phyloP scores from a whole-genome alignment of 30 jellyfish, hydroid and myxozoan genomes.

The Aurelia coerulea region DNA sequence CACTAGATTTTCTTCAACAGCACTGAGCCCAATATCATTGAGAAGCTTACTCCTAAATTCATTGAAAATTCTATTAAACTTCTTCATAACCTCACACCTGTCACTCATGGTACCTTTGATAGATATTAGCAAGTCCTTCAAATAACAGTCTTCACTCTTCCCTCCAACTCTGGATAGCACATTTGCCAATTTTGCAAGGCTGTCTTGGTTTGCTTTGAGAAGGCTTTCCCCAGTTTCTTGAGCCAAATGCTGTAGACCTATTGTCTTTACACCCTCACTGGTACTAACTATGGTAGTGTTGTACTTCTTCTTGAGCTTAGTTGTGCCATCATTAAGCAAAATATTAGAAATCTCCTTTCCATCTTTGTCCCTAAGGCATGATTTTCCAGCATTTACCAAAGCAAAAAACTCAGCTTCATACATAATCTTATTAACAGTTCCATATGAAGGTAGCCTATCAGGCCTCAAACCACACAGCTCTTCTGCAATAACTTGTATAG shows the following conservation, averaged over 20 bases:
- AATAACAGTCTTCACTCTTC: slow-evolving; percentile 6
- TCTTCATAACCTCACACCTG: no score
- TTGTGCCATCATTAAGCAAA: slow-evolving; percentile 16
- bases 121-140: neutral
- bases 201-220: neutral
- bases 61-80: no score
- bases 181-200: neutral
- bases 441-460: slow-evolving; percentile 24
- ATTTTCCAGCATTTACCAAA: slow-evolving; percentile 20
- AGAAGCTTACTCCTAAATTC: no score
- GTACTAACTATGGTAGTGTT: slow-evolving; percentile 16
- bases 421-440: slow-evolving; percentile 22
- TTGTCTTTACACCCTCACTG: slow-evolving; percentile 22
- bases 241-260: slow-evolving; percentile 23
- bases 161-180: slow-evolving; percentile 15
- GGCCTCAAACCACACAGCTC: no score
- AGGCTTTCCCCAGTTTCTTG: neutral
- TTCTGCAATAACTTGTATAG: neutral
- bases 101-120: no score
- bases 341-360: neutral
- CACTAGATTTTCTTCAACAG: no score
- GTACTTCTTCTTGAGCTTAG: slow-evolving; percentile 10
- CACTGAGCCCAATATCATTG: no score
- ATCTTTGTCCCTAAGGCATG: slow-evolving; percentile 8
- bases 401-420: slow-evolving; percentile 30